Conservation (phyloP, 2,888 invertebrate species). For the Eupelmus urozonus region DNA sequence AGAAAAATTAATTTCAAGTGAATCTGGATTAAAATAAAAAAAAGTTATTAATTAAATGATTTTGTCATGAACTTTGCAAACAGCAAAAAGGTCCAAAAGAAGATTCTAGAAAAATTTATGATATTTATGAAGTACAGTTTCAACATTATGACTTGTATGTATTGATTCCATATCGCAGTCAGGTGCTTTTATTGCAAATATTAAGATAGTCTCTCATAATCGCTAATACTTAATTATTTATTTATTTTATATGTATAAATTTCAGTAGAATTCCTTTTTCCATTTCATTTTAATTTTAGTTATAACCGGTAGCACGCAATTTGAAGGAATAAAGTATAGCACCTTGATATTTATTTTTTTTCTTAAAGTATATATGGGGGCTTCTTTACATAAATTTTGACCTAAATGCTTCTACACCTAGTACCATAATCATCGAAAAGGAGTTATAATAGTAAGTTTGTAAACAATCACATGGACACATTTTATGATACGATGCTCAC, state of each 20-base stretch:
- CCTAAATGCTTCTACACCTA: slow-evolving; percentile 36
- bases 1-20: slow-evolving; percentile 10
- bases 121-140: no score
- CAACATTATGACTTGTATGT: slow-evolving; percentile 44
- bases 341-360: slow-evolving; percentile 41
- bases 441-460: slow-evolving; percentile 60
- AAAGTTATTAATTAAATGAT: slow-evolving; percentile 60
- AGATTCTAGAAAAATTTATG: no score
- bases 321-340: slow-evolving; percentile 46
- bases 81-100: slow-evolving; percentile 61
- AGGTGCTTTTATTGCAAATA: slow-evolving; percentile 42
- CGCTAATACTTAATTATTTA: slow-evolving; percentile 57
- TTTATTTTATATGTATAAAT: slow-evolving; percentile 45
- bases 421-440: slow-evolving; percentile 61
- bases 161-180: slow-evolving; percentile 37
- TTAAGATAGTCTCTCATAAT: slow-evolving; percentile 53
- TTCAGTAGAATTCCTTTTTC: slow-evolving; percentile 47
- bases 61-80: slow-evolving; percentile 64
- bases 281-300: slow-evolving; percentile 45
- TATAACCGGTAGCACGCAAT: slow-evolving; percentile 40
- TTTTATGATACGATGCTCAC: slow-evolving; percentile 64
- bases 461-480: slow-evolving; percentile 66
- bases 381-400: slow-evolving; percentile 25
- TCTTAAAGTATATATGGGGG: slow-evolving; percentile 28
- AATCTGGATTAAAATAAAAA: slow-evolving; percentile 16